These are phyloP conservation scores for Lota lota DNA, from an alignment of 2,113 vertebrate genomes.

Conservation along the genomic window DNA sequence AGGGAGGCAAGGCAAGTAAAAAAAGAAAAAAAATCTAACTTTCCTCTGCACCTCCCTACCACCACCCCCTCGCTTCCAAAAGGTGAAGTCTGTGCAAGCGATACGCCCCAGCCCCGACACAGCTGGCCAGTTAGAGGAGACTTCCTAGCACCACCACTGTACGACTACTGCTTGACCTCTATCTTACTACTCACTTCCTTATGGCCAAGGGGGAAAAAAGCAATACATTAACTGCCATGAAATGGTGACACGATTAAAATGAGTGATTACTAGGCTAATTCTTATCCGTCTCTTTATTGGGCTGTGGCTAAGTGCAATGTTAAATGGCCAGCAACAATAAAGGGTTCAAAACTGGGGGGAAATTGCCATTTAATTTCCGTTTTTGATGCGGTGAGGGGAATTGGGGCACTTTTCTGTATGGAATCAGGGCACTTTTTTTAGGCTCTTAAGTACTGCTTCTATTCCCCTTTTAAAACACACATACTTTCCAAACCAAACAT, in stretches of 20 bases:
- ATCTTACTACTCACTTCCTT: constrained; percentile 43
- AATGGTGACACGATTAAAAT: constrained; percentile 53
- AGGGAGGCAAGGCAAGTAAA: constrained; percentile 47
- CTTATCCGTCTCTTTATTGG: constrained; percentile 58
- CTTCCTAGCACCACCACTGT: constrained; percentile 43
- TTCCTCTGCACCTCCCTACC: background rate
- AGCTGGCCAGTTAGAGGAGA: constrained; percentile 43
- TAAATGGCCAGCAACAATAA: constrained; percentile 35
- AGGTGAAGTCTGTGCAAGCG: constrained; percentile 46
- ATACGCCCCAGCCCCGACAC: constrained; percentile 23
- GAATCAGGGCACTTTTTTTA: background rate
- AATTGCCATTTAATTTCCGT: constrained; percentile 32
- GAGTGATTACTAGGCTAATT: constrained; percentile 61
- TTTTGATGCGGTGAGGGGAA: constrained; percentile 34
- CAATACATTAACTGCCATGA: constrained; percentile 61
- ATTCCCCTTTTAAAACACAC: background rate
- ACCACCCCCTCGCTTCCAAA: background rate
- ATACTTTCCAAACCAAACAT: background rate
- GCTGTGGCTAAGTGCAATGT: constrained; percentile 50
- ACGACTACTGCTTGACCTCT: constrained; percentile 64
- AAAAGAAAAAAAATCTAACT: constrained; percentile 1
- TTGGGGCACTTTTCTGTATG: background rate
- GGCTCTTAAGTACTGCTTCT: background rate
- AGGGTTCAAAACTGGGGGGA: constrained; percentile 3
- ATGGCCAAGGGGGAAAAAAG: constrained; percentile 32